Conservation (phyloP, 2,113 vertebrate species). For the Callipepla squamata region DNA sequence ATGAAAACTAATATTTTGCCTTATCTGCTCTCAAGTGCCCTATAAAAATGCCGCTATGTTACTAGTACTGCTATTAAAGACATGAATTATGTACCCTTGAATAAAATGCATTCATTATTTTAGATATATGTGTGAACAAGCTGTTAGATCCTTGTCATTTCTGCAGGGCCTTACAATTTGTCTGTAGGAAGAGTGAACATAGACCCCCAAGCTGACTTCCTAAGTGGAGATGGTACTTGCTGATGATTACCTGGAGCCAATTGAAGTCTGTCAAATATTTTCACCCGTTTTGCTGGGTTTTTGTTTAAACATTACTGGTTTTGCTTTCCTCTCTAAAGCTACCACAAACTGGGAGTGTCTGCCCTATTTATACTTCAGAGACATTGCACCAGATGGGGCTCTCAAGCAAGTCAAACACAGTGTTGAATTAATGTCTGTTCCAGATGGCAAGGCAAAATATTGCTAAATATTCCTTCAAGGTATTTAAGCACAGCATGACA, state of each 20-base stretch:
- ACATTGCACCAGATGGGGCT: slow-evolving; percentile 22
- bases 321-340: neutral
- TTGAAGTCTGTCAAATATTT: neutral
- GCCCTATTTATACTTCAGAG: neutral
- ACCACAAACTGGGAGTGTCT: neutral
- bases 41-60: neutral
- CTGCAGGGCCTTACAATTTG: neutral
- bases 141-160: neutral
- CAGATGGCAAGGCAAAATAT: slow-evolving; percentile 44
- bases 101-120: neutral
- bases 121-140: neutral
- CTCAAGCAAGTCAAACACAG: neutral
- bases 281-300: neutral
- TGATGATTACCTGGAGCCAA: neutral
- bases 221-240: neutral
- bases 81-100: neutral
- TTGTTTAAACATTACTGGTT: neutral
- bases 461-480: slow-evolving; percentile 40
- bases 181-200: neutral
- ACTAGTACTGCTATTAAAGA: neutral
- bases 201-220: accelerated
- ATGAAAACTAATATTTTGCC: neutral
- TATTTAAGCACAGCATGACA: slow-evolving; percentile 30
- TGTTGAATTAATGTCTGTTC: slow-evolving; percentile 7
- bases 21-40: neutral